Evolutionary conservation across 2,797 vertebrate genomes (phyloP), one percentile per base, ranked within the genome.

Genomic region (Valencia hispanica): DNA sequence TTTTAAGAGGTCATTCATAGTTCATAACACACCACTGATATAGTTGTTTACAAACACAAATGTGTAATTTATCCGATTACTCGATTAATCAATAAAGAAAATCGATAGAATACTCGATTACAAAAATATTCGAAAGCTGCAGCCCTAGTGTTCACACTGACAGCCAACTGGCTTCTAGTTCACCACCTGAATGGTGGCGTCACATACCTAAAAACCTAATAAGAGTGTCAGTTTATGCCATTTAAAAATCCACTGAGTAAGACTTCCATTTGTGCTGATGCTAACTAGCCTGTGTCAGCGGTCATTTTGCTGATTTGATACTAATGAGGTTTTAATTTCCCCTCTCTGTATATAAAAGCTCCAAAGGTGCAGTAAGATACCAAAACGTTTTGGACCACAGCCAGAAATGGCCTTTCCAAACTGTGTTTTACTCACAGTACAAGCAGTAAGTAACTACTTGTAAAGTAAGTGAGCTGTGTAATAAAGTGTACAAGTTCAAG

Each of bases 381-480:
- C n/a, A 25, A 55, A 72, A 72, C 51, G 0, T 55, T 22, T 17
- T 55, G 70, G 50, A 57, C 15, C 50, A 55, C 30, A 51, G 48
- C 34, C 48, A 51, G 32, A 71, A 25, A 70, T 36, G 25, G 20
- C 48, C 30, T 34, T 48, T 5, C 18, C 20, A 48, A 20, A 32
- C 27, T 32, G 3, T 43, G 27, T 70, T 73, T 75, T 12, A 53
- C 48, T 68, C 32, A 34, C 73, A 68, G 27, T 18, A n/a, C 22
- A n/a, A 14, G 39, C 7, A n/a, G 34, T 30, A 75, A 72, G 53
- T 18, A 53, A 69, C 17, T 32, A 18, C 55, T 27, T 70, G 69
- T 51, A 53, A 43, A 77, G 27, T 65, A 66, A 59, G 22, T 74
- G 39, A 70, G 66, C 53, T 74, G 50, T 70, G 30, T 66, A 53